Conservation (phyloP, 2,888 invertebrate genomes). For the Pseudolycoriella hygida region DNA sequence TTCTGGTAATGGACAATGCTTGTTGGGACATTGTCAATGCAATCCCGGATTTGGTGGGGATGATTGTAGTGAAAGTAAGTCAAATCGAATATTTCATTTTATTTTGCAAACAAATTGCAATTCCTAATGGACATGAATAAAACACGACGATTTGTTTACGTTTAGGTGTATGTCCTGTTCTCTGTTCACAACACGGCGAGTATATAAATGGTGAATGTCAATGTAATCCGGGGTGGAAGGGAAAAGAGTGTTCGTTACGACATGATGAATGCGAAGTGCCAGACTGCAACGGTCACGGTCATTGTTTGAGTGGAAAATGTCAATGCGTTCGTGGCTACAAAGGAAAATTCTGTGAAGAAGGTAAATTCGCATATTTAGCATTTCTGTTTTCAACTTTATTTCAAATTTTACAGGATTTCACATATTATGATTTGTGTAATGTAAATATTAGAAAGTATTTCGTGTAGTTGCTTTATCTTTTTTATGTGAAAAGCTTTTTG, state of each 20-base stretch:
- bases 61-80: constrained; percentile 90
- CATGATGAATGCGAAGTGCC: constrained; percentile 94
- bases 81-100: constrained; percentile 1
- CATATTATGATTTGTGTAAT: no score
- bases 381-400: no score
- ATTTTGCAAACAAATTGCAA: no score
- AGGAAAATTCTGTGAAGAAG: constrained; percentile 85
- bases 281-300: constrained; percentile 91
- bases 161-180: constrained; percentile 81
- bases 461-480: no score
- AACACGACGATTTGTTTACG: no score
- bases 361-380: constrained; percentile 28
- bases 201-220: constrained; percentile 93
- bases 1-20: constrained; percentile 90
- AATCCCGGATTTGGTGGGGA: constrained; percentile 92
- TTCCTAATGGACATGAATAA: no score
- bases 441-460: no score
- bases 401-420: no score
- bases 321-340: constrained; percentile 87
- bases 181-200: constrained; percentile 93
- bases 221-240: constrained; percentile 97
- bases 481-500: no score
- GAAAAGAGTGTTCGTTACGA: constrained; percentile 86
- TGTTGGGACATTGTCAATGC: constrained; percentile 88
- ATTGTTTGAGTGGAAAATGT: constrained; percentile 90